Evolutionary conservation across 1,140 invertebrate genomes (phyloP).

Genomic region (Venustaconcha ellipsiformis): DNA sequence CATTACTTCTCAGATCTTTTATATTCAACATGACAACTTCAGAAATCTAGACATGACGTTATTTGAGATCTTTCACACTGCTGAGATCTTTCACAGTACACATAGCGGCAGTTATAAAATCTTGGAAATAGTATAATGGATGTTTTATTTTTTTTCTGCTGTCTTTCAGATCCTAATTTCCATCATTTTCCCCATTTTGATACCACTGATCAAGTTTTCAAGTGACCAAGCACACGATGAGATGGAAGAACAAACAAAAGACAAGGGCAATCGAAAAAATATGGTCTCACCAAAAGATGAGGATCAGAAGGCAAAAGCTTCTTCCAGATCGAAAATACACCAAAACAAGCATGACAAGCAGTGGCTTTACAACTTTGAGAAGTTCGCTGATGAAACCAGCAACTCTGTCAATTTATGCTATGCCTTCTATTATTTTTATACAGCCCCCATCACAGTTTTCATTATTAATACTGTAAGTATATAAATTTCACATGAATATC

Average conservation of each 20-base stretch:
- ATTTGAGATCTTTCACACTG: too few relatives aligned
- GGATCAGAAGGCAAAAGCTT: constrained; percentile 28
- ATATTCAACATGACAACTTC: too few relatives aligned
- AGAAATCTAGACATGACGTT: too few relatives aligned
- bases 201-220: constrained; percentile 60
- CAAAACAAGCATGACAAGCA: constrained; percentile 15
- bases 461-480: constrained; percentile 44
- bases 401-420: constrained; percentile 44
- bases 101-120: too few relatives aligned
- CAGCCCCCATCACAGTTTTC: constrained; percentile 57
- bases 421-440: constrained; percentile 61
- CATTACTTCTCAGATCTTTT: too few relatives aligned
- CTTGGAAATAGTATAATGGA: too few relatives aligned
- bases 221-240: constrained; percentile 17
- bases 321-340: constrained; percentile 23
- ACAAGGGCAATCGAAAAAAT: too few relatives aligned
- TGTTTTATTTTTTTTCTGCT: not conserved
- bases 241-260: too few relatives aligned
- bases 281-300: too few relatives aligned
- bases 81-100: too few relatives aligned
- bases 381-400: constrained; percentile 27
- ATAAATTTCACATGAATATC: not conserved
- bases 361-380: constrained; percentile 41
- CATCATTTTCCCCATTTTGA: constrained; percentile 52
- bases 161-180: constrained; percentile 50